Conservation (phyloP, 2,888 invertebrate species). For the Nomada lathburiana region DNA sequence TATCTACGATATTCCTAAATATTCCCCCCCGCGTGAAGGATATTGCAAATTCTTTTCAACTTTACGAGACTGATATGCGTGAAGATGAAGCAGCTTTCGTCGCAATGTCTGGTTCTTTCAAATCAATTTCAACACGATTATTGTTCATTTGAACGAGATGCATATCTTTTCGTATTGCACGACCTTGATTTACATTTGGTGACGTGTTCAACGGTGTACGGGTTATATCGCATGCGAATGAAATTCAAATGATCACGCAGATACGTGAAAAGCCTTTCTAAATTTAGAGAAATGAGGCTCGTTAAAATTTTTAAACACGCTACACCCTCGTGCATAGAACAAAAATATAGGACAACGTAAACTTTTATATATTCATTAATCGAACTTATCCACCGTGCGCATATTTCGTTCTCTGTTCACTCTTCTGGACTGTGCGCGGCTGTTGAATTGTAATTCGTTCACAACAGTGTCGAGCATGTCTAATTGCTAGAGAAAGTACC, state of each 20-base stretch:
- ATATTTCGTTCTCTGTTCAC: background rate
- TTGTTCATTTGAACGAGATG: background rate
- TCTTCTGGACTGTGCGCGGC: background rate
- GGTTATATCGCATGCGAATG: background rate
- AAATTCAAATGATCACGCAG: constrained; percentile 30
- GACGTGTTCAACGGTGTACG: background rate
- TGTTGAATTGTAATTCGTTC: background rate
- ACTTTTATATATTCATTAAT: background rate
- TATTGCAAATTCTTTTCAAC: too few species aligned
- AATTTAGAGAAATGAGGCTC: constrained; percentile 31
- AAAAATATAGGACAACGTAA: background rate
- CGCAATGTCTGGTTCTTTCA: too few species aligned
- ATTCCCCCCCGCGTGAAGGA: too few species aligned
- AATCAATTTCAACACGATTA: too few species aligned
- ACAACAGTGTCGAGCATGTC: background rate
- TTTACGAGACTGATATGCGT: too few species aligned
- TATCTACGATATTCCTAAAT: too few species aligned
- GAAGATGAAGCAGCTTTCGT: too few species aligned
- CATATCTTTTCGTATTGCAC: background rate
- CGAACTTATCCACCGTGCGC: background rate
- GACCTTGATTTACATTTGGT: background rate
- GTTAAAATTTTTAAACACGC: constrained; percentile 32
- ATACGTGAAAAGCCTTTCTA: constrained; percentile 21
- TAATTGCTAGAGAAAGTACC: too few species aligned
- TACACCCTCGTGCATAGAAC: background rate